A percentile compares a stretch with the other conserved stretches of the same genome.
phyloP scores from a whole-genome alignment of 2,113 vertebrate genomes.

The Callocephalon fimbriatum region DNA sequence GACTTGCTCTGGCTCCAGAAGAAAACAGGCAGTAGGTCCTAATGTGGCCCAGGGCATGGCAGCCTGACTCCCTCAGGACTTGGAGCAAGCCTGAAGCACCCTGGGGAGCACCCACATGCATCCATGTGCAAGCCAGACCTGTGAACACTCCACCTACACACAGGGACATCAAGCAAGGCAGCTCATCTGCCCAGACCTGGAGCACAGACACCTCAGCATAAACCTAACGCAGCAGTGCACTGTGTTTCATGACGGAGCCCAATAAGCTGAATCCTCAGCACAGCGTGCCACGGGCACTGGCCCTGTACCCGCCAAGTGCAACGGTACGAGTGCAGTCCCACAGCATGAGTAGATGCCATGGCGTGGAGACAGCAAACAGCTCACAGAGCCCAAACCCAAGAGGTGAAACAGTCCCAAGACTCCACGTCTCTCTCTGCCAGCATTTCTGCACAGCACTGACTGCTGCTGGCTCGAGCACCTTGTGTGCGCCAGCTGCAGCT shows the following conservation, averaged over 20 bases:
- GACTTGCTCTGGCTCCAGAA: background rate
- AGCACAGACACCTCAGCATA: background rate
- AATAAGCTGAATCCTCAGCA: rapidly evolving
- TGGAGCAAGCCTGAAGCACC: rapidly evolving
- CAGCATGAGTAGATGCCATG: rapidly evolving
- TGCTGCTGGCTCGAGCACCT: rapidly evolving
- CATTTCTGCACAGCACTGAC: rapidly evolving
- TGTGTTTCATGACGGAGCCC: rapidly evolving
- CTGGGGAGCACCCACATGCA: background rate
- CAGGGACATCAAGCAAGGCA: rapidly evolving
- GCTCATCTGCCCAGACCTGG: background rate
- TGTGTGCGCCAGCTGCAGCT: rapidly evolving
- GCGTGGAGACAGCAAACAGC: rapidly evolving
- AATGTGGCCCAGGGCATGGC: rapidly evolving
- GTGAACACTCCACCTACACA: background rate
- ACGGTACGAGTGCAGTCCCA: rapidly evolving
- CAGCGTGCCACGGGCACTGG: rapidly evolving
- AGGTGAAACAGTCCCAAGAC: background rate
- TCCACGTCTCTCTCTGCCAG: background rate
- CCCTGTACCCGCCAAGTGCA: rapidly evolving
- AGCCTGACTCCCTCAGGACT: background rate
- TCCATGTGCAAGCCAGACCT: rapidly evolving
- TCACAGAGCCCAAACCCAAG: background rate
- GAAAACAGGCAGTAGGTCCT: background rate
- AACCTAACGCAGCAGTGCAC: background rate